phyloP scores from a whole-genome alignment of 2,113 vertebrate species.

The Rhinopomastus cyanomelas region DNA sequence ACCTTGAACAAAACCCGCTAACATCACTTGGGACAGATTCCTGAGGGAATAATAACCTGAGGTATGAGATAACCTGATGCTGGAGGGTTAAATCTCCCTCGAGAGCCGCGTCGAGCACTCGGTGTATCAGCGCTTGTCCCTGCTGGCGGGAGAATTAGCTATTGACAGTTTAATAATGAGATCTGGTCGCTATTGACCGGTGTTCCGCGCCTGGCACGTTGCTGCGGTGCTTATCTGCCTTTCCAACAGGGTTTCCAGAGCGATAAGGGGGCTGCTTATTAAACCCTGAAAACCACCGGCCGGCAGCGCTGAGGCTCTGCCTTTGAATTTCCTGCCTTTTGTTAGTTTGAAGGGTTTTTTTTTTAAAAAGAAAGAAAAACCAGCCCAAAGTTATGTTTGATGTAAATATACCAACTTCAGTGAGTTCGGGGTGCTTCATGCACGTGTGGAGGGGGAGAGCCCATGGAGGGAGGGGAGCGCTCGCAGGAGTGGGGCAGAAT shows the following conservation, averaged over 20 bases:
- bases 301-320: background rate
- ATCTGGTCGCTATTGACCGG: background rate
- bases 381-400: conserved; percentile 24
- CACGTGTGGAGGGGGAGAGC: background rate
- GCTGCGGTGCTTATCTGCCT: conserved; percentile 15
- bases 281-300: background rate
- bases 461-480: too few relatives aligned
- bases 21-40: background rate
- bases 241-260: background rate
- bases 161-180: conserved; percentile 75
- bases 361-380: background rate
- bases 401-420: background rate
- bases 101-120: background rate
- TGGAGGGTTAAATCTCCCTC: conserved; percentile 13
- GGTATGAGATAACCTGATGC: background rate
- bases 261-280: background rate
- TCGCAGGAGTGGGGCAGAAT: background rate
- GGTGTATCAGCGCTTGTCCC: conserved; percentile 15
- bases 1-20: background rate
- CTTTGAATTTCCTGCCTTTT: conserved; percentile 65
- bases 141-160: conserved; percentile 42
- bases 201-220: background rate
- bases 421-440: background rate
- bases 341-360: background rate
- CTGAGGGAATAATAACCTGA: background rate